Base-by-base conservation (phyloP, 2,113 vertebrate genomes). In the Lanius ludovicianus region DNA sequence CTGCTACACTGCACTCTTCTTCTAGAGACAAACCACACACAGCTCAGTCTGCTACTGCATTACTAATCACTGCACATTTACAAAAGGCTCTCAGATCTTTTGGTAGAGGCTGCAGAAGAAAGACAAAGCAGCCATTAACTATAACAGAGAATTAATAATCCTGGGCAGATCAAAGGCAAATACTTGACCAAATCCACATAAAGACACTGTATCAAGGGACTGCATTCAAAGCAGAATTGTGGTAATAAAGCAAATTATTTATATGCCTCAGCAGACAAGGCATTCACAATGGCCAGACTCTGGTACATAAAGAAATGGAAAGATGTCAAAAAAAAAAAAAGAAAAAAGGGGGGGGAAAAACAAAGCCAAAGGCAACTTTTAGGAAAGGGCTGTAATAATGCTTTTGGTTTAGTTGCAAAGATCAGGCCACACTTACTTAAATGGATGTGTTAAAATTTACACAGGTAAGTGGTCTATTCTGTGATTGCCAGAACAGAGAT, bases 101-200 rank as follows among this genome's bases (percentile, higher is more conserved):
- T 57, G 25, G 42, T 13, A 49, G 52, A 73, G 71, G 25, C n/a
- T 67, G 50, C 2, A 9, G 31, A 31, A 87, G 37, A 81, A 84
- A 90, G 52, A 81, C 83, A 93, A 95, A 91, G 80, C 24, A 3
- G 86, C 55, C 65, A 35, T 80, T 89, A 94, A 91, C 92, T 91
- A 37, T 20, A 64, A 89, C 1, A 84, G 65, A 69, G 65, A 87
- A 90, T 57, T 87, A 87, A 87, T 57, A 93, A 94, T 47, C 44
- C 35, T 50, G 57, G n/a, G 74, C 70, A 91, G 70, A 87, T 93
- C 77, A 87, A 87, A 95, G 42, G 39, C 47, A 87, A 92, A 70
- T 70, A 59, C 62, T 83, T 67, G 53, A 87, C 73, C 62, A 76
- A 89, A 93, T 69, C 39, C 46, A 76, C 63, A 91, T 39, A 82